phyloP scores from a whole-genome alignment of 2,888 invertebrate species.

The Chloroclysta siterata region DNA sequence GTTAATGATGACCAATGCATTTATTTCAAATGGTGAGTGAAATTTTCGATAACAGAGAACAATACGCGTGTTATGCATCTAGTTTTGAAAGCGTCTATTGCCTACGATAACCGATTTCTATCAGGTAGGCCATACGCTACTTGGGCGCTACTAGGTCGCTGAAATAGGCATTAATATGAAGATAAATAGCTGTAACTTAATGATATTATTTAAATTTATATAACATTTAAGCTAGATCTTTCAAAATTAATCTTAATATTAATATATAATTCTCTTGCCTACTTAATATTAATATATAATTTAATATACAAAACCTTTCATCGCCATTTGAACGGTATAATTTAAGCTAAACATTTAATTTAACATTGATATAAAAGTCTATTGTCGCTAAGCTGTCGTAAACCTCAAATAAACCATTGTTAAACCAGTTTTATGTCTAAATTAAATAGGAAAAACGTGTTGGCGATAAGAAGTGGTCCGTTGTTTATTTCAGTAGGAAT shows the following conservation, averaged over 20 bases:
- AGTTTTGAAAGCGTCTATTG: too few relatives aligned
- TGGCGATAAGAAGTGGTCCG: slow-evolving; percentile 33
- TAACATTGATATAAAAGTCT: slow-evolving; percentile 28
- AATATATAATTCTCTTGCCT: too few relatives aligned
- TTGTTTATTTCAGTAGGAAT: slow-evolving; percentile 29
- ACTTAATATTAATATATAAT: slow-evolving; percentile 9
- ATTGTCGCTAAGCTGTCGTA: slow-evolving; percentile 36
- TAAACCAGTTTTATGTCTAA: slow-evolving; percentile 41
- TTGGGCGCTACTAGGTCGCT: too few relatives aligned
- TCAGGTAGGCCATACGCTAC: too few relatives aligned
- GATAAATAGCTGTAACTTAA: too few relatives aligned
- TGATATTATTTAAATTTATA: too few relatives aligned
- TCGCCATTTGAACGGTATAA: slow-evolving; percentile 18
- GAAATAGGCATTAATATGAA: too few relatives aligned
- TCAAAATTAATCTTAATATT: too few relatives aligned
- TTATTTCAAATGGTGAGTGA: slow-evolving; percentile 1
- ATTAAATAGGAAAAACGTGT: slow-evolving; percentile 43
- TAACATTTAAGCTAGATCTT: too few relatives aligned
- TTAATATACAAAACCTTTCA: slow-evolving; percentile 18
- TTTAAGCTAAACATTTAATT: slow-evolving; percentile 21
- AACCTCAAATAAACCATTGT: slow-evolving; percentile 39
- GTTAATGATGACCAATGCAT: slow-evolving; percentile 9
- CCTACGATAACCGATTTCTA: too few relatives aligned
- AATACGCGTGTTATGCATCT: too few relatives aligned
- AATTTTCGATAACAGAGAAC: too few relatives aligned